Conservation (phyloP, 2,797 vertebrate genomes). For the Menidia menidia region DNA sequence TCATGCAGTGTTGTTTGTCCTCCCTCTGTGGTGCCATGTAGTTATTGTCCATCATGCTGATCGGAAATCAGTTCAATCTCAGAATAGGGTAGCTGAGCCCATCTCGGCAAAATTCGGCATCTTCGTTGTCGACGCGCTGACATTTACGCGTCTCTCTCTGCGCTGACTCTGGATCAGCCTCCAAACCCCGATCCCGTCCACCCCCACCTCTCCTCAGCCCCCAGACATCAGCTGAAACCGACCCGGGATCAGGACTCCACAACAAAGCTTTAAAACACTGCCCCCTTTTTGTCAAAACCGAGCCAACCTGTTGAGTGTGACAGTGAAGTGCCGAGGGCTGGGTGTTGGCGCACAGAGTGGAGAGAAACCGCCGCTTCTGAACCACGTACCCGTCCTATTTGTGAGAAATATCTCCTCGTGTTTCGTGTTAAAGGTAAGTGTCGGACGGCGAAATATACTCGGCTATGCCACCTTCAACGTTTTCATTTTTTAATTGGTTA, state of each 20-base stretch:
- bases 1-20: constrained; percentile 2
- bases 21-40: too few species aligned
- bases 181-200: constrained; percentile 12
- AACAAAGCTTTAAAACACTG: constrained; percentile 46
- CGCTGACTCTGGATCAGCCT: constrained; percentile 63
- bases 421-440: constrained; percentile 55
- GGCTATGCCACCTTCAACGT: rapidly evolving
- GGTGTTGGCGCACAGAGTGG: constrained; percentile 66
- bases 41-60: neutral
- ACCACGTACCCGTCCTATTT: constrained; percentile 18
- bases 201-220: neutral
- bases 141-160: constrained; percentile 7
- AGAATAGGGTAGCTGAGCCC: neutral
- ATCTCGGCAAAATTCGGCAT: constrained; percentile 13
- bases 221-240: constrained; percentile 31
- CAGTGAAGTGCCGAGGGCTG: constrained; percentile 29
- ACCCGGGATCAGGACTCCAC: constrained; percentile 43
- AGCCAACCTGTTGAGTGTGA: constrained; percentile 76
- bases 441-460: neutral
- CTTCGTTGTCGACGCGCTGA: constrained; percentile 51
- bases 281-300: constrained; percentile 50
- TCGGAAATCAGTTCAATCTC: neutral
- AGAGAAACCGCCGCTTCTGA: constrained; percentile 10
- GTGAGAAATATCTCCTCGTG: constrained; percentile 21
- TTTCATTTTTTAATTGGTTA: neutral